A percentile compares a stretch with the other conserved stretches of the same genome.
These are phyloP conservation scores for Passer montanus DNA, from an alignment of 2,113 vertebrate species.

Conservation along the genomic window DNA sequence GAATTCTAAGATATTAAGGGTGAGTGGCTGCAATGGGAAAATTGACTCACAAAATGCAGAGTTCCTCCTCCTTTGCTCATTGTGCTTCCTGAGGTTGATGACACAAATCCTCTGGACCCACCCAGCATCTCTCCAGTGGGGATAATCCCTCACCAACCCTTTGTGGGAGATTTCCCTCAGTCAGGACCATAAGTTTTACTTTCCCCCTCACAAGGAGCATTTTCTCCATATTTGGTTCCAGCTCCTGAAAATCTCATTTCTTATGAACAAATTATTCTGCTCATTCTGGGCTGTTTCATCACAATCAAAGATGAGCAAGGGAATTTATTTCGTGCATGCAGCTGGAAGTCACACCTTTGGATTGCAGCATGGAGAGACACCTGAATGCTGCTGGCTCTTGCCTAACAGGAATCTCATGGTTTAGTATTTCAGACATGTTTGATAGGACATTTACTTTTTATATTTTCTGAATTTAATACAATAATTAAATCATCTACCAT, in stretches of 20 bases:
- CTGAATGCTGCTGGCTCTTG: rapidly evolving
- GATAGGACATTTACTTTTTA: neutral
- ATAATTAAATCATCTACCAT: neutral
- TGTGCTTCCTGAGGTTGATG: neutral
- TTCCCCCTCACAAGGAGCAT: neutral
- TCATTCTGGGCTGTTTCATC: neutral
- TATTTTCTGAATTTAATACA: neutral
- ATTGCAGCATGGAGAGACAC: neutral
- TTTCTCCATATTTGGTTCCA: neutral
- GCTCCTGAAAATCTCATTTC: neutral
- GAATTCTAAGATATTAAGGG: neutral
- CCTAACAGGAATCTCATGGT: neutral
- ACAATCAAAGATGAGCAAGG: neutral
- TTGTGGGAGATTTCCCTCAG: neutral
- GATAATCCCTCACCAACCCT: rapidly evolving
- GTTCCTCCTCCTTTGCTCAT: rapidly evolving
- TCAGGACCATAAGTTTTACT: neutral
- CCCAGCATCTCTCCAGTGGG: rapidly evolving
- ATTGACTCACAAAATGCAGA: rapidly evolving
- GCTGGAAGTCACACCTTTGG: neutral
- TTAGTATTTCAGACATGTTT: neutral
- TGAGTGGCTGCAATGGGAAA: neutral
- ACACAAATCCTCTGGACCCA: neutral
- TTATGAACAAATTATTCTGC: neutral
- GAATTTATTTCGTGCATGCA: neutral